Evolutionary conservation across 1,140 invertebrate species (phyloP).

Genomic region (Drosophila navojoa): DNA sequence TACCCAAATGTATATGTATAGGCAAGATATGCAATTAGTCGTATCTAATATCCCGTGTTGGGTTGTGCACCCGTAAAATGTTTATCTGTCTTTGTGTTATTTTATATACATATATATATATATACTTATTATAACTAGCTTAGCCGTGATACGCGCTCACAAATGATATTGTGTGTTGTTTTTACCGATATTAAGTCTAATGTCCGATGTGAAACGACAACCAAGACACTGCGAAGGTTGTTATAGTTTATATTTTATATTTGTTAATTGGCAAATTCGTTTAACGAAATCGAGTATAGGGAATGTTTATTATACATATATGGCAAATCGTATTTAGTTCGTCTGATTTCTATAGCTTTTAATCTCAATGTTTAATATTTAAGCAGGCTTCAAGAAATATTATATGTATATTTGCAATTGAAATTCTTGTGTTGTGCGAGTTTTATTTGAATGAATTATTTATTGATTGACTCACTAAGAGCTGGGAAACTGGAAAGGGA

Average conservation of each 20-base stretch:
- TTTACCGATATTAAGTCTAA: slow-evolving; percentile 11
- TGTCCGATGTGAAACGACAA: slow-evolving; percentile 16
- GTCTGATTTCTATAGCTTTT: slow-evolving; percentile 1
- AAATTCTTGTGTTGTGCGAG: neutral
- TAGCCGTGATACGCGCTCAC: slow-evolving; percentile 37
- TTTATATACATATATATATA: slow-evolving; percentile 19
- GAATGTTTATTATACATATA: neutral
- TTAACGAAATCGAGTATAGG: slow-evolving; percentile 14
- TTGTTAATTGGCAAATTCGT: slow-evolving; percentile 18
- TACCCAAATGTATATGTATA: slow-evolving; percentile 22
- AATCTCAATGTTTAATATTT: neutral
- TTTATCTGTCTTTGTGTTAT: slow-evolving; percentile 26
- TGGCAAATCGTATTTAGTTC: neutral
- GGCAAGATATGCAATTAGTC: slow-evolving; percentile 15
- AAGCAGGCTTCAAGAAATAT: slow-evolving; percentile 1
- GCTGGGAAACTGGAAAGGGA: too few species aligned
- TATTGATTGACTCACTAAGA: neutral
- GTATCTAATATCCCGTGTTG: slow-evolving; percentile 29
- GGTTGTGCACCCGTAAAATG: slow-evolving; percentile 42
- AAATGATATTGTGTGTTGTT: slow-evolving; percentile 36
- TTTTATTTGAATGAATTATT: neutral
- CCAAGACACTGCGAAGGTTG: slow-evolving; percentile 25
- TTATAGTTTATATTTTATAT: slow-evolving; percentile 6
- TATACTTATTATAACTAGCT: slow-evolving; percentile 2
- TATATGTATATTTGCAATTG: neutral